A percentile compares a stretch with the other conserved stretches of the same genome.
Conservation (phyloP, 2,113 vertebrate genomes). For the Prunella fulvescens region DNA sequence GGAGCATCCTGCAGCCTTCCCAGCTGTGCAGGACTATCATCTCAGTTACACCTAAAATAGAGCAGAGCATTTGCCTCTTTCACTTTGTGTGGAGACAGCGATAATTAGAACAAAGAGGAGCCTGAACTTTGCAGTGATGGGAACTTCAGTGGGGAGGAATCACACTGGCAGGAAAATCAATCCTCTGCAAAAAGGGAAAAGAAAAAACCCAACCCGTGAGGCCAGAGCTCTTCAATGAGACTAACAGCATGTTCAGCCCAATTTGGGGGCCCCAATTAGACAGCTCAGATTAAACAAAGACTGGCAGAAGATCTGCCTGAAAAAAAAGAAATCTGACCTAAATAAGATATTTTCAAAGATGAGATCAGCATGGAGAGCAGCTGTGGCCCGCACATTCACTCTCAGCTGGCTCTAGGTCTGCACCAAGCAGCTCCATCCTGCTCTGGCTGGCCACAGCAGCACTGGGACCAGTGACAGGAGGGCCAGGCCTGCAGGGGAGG, state of each 20-base stretch:
- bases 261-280: constrained; percentile 10
- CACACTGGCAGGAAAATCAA: constrained; percentile 44
- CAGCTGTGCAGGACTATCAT: constrained; percentile 17
- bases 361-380: not conserved
- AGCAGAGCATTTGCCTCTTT: not conserved
- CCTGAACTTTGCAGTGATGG: not conserved
- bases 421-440: not conserved
- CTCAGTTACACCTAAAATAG: constrained; percentile 44
- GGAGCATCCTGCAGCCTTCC: constrained; percentile 10
- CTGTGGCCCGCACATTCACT: not conserved
- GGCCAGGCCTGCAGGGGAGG: not conserved
- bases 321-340: not conserved
- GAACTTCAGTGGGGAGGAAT: constrained; percentile 18
- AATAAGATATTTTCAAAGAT: not conserved
- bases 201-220: not conserved
- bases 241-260: not conserved
- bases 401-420: not conserved
- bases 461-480: not conserved
- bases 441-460: not conserved
- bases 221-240: not conserved
- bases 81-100: not conserved
- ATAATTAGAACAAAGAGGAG: constrained; percentile 58
- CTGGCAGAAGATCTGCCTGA: not conserved
- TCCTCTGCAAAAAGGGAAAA: not conserved
- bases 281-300: constrained; percentile 1